phyloP scores from a whole-genome alignment of 2,113 vertebrate genomes.

The Thalassoma bifasciatum region DNA sequence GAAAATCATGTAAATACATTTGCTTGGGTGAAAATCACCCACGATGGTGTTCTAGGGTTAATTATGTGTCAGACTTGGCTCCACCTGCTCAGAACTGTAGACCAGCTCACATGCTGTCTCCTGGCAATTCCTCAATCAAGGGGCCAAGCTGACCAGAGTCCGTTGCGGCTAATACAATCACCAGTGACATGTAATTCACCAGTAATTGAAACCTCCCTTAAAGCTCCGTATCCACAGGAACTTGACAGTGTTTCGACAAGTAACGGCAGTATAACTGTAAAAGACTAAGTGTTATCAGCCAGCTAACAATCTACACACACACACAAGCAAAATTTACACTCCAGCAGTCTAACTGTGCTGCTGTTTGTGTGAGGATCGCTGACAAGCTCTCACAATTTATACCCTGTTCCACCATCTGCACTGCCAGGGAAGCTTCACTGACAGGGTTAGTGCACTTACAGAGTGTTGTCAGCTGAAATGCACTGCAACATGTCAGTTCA shows the following conservation, averaged over 20 bases:
- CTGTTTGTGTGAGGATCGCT: conserved; percentile 45
- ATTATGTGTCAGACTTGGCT: too few species aligned
- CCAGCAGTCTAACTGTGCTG: conserved; percentile 1
- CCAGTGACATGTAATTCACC: too few species aligned
- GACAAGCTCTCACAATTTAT: conserved; percentile 59
- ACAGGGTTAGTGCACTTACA: conserved; percentile 41
- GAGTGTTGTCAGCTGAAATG: conserved; percentile 49
- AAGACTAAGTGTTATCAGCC: conserved; percentile 19
- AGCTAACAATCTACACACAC: conserved; percentile 13
- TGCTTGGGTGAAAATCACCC: too few species aligned
- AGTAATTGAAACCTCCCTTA: not conserved
- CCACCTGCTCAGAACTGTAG: too few species aligned
- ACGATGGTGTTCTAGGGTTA: too few species aligned
- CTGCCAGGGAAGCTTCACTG: conserved; percentile 42
- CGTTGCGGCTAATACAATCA: too few species aligned
- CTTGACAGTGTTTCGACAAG: not conserved
- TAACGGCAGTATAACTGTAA: not conserved
- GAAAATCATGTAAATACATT: too few species aligned
- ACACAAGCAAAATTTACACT: conserved; percentile 38
- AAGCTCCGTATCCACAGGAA: not conserved
- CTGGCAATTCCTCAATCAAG: too few species aligned
- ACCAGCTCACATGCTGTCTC: too few species aligned
- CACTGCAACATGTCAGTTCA: conserved; percentile 47
- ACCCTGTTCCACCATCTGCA: conserved; percentile 48
- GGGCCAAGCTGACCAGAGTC: too few species aligned